These are phyloP conservation scores for Tetraneura akinire DNA, from an alignment of 1,140 invertebrate genomes.

Conservation along the genomic window DNA sequence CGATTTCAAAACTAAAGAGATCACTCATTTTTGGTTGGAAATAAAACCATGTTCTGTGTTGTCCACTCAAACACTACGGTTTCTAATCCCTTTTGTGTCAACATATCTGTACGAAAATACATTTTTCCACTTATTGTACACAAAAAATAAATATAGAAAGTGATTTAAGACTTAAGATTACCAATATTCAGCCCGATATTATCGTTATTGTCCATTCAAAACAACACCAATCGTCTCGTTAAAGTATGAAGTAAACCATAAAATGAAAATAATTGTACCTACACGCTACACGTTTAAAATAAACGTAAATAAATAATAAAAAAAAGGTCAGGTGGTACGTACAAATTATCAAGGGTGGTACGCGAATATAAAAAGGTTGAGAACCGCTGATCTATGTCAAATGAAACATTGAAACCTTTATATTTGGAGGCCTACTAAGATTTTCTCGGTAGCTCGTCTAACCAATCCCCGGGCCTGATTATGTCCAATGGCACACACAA, in stretches of 20 bases:
- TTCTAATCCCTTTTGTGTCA: constrained; percentile 27
- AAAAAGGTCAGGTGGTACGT: too few relatives aligned
- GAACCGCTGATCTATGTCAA: background rate
- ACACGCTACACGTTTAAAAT: too few relatives aligned
- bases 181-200: background rate
- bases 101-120: constrained; percentile 43
- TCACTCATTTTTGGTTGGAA: constrained; percentile 13
- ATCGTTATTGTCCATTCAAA: background rate
- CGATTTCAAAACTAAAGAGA: too few relatives aligned
- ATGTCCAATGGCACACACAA: too few relatives aligned
- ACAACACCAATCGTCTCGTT: background rate
- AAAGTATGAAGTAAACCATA: too few relatives aligned
- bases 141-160: constrained; percentile 1
- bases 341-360: too few relatives aligned
- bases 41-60: background rate
- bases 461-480: too few relatives aligned
- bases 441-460: too few relatives aligned
- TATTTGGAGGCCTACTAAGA: too few relatives aligned
- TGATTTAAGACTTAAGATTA: background rate
- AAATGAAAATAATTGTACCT: too few relatives aligned
- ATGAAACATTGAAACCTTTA: too few relatives aligned
- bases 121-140: constrained; percentile 11
- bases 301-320: too few relatives aligned
- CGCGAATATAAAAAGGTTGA: background rate
- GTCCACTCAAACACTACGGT: background rate